phyloP scores from a whole-genome alignment of 2,888 invertebrate species.

The Sphecodes monilicornis region DNA sequence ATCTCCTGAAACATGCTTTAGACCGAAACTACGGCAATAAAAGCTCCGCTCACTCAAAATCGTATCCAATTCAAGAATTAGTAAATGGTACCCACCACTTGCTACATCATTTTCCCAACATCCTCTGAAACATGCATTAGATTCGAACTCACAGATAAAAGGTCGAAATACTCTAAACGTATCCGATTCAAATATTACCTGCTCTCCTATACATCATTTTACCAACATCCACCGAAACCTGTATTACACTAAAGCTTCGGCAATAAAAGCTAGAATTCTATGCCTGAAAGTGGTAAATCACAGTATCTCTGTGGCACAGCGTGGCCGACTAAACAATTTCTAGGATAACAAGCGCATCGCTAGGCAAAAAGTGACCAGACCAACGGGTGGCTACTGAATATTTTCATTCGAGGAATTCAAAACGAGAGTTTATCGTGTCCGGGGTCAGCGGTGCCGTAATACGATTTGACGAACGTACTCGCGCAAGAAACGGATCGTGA shows the following conservation, averaged over 20 bases:
- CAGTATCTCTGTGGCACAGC: neutral
- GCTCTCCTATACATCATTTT: neutral
- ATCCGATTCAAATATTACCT: neutral
- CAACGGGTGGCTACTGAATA: conserved; percentile 10
- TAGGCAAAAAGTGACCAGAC: neutral
- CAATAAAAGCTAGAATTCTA: neutral
- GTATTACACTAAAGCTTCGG: neutral
- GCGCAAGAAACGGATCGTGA: conserved; percentile 33
- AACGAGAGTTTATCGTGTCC: conserved; percentile 14
- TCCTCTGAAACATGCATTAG: no score
- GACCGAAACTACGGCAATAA: no score
- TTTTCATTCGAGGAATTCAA: conserved; percentile 25
- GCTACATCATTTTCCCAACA: no score
- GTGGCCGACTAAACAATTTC: conserved; percentile 1
- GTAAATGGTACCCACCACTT: no score
- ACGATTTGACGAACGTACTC: conserved; percentile 37
- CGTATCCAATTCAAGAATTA: no score
- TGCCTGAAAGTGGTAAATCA: neutral
- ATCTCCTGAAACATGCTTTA: no score
- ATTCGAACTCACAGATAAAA: neutral
- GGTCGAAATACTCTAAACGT: neutral
- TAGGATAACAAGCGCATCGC: neutral
- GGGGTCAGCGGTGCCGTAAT: conserved; percentile 26
- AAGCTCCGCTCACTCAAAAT: no score
- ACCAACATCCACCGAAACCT: neutral